phyloP scores from a whole-genome alignment of 2,797 vertebrate genomes.

The Lithobates sylvaticus region DNA sequence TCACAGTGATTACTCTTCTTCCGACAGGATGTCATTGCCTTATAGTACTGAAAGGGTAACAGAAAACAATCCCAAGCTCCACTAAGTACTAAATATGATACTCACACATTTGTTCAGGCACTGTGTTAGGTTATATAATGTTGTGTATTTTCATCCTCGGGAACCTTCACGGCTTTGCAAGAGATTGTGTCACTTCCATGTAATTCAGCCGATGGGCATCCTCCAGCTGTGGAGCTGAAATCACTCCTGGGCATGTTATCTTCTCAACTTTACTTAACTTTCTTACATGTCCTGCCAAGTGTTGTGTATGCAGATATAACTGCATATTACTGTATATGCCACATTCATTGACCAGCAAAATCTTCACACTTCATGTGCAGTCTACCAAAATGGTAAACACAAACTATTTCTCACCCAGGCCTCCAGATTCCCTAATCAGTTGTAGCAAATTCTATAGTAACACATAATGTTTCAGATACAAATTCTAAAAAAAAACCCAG shows the following conservation, averaged over 20 bases:
- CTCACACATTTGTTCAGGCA: background rate
- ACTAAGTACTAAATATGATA: background rate
- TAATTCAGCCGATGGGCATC: background rate
- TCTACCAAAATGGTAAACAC: background rate
- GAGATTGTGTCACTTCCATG: background rate
- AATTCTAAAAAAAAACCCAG: no score
- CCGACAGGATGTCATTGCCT: background rate
- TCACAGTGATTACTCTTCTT: background rate
- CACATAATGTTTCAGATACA: no score
- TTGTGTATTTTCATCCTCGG: background rate
- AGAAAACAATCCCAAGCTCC: constrained; percentile 1
- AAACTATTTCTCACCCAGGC: no score
- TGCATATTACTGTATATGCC: background rate
- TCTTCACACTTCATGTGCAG: background rate
- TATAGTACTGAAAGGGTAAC: background rate
- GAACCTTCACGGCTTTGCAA: background rate
- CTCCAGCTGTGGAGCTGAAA: background rate
- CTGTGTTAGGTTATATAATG: background rate
- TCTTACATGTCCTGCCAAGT: background rate
- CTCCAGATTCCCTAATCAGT: no score
- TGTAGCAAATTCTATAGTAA: no score
- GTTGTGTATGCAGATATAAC: background rate
- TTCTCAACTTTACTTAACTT: background rate
- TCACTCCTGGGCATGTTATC: background rate
- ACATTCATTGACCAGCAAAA: background rate